Evolutionary conservation across 2,797 vertebrate species (phyloP).

Genomic region (Sebastes glaucus): DNA sequence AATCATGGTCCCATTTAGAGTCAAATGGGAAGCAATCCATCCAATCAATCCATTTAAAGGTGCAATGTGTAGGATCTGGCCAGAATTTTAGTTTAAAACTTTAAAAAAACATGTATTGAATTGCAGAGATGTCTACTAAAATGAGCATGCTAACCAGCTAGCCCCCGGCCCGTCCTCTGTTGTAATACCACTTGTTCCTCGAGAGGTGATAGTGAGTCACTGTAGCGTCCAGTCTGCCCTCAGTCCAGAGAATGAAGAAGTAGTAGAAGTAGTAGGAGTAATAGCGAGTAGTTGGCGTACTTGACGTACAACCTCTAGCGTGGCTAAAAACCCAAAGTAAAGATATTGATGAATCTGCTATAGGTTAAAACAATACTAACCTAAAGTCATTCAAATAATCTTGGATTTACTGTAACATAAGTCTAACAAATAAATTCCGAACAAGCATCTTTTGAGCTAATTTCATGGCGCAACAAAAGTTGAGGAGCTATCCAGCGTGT

Average conservation of each 20-base stretch:
- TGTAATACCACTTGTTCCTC: too few relatives aligned
- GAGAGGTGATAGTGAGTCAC: too few relatives aligned
- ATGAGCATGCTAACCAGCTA: too few relatives aligned
- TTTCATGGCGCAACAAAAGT: neutral
- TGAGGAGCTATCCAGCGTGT: neutral
- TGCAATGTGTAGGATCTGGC: too few relatives aligned
- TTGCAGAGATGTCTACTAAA: too few relatives aligned
- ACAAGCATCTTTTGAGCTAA: neutral
- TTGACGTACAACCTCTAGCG: neutral
- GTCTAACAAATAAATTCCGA: neutral
- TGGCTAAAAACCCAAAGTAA: neutral
- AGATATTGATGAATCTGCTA: neutral
- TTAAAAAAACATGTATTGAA: too few relatives aligned
- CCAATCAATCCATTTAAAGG: neutral
- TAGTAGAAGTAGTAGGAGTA: too few relatives aligned
- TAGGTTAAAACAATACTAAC: neutral
- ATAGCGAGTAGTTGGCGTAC: too few relatives aligned
- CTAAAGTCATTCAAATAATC: neutral
- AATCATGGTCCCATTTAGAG: too few relatives aligned
- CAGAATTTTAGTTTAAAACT: too few relatives aligned
- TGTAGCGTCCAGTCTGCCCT: too few relatives aligned
- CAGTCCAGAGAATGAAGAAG: too few relatives aligned
- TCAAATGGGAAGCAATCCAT: neutral
- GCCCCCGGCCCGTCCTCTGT: rapidly evolving
- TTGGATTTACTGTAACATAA: neutral